phyloP scores from a whole-genome alignment of 2,888 invertebrate genomes.

The Eupeodes latifasciatus region DNA sequence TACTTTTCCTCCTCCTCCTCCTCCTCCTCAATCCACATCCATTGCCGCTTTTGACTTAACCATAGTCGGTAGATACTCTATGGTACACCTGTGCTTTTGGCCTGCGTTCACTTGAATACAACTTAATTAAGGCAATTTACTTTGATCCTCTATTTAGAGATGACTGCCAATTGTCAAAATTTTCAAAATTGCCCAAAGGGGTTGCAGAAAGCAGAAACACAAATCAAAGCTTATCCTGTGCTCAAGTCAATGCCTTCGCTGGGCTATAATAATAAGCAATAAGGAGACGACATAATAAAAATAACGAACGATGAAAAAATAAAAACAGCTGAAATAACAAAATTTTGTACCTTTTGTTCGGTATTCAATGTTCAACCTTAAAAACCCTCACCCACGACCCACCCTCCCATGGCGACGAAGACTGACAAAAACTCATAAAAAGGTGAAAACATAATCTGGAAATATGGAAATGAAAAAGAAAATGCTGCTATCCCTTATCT shows the following conservation, averaged over 20 bases:
- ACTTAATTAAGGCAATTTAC: slow-evolving; percentile 73
- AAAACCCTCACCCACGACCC: neutral
- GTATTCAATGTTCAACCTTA: neutral
- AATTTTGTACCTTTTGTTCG: slow-evolving; percentile 39
- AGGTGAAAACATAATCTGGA: slow-evolving; percentile 75
- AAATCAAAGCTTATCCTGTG: slow-evolving; percentile 68
- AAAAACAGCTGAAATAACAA: slow-evolving; percentile 58
- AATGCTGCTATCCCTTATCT: slow-evolving; percentile 56
- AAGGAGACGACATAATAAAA: slow-evolving; percentile 50
- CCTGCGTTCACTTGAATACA: slow-evolving; percentile 67
- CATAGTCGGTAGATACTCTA: neutral
- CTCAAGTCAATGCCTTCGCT: neutral
- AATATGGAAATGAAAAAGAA: slow-evolving; percentile 71
- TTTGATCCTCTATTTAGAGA: slow-evolving; percentile 65
- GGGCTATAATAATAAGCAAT: slow-evolving; percentile 48
- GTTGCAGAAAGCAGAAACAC: slow-evolving; percentile 43
- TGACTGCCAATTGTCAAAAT: slow-evolving; percentile 69
- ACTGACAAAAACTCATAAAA: slow-evolving; percentile 71
- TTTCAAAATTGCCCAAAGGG: slow-evolving; percentile 60
- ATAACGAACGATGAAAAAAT: slow-evolving; percentile 31
- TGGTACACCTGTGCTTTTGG: slow-evolving; percentile 61
- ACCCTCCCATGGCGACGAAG: slow-evolving; percentile 1
- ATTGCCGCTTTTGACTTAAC: neutral
- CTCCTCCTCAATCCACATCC: neutral
- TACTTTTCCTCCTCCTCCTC: slow-evolving; percentile 35